A percentile compares a stretch with the other conserved stretches of the same genome.
phyloP scores from a whole-genome alignment of 2,797 vertebrate genomes.

The Ispidina lecontei region DNA sequence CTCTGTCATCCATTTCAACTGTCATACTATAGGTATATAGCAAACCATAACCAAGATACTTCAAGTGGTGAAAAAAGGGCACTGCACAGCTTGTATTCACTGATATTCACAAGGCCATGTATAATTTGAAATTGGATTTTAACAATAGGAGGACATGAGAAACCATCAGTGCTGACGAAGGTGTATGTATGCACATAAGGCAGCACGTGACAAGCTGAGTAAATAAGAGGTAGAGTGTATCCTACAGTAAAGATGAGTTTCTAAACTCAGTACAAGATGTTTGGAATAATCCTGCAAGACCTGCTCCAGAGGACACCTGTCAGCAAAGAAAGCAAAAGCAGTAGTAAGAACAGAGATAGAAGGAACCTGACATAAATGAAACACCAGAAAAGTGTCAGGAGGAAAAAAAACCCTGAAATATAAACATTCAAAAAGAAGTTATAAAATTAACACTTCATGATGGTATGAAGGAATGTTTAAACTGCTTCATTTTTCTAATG shows the following conservation, averaged over 20 bases:
- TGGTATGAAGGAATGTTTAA: neutral
- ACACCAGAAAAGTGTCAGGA: neutral
- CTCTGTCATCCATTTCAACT: neutral
- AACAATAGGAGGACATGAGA: neutral
- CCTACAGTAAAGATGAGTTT: neutral
- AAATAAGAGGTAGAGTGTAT: neutral
- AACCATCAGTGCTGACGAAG: rapidly evolving
- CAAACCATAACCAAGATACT: neutral
- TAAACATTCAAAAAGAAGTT: rapidly evolving
- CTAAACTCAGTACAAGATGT: neutral
- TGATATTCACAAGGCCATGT: neutral
- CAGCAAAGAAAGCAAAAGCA: constrained; percentile 6
- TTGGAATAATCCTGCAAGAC: neutral
- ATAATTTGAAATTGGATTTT: neutral
- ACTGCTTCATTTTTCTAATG: neutral
- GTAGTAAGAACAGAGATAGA: neutral
- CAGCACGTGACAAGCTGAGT: neutral
- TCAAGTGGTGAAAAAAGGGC: neutral
- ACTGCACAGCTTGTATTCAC: neutral
- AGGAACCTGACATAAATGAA: neutral
- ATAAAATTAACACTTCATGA: neutral
- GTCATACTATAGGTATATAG: neutral
- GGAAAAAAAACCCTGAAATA: neutral
- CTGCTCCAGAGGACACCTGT: neutral
- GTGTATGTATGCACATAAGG: neutral